These are phyloP conservation scores for Podotricha telesiphe DNA, from an alignment of 2,888 invertebrate species.

Conservation along the genomic window DNA sequence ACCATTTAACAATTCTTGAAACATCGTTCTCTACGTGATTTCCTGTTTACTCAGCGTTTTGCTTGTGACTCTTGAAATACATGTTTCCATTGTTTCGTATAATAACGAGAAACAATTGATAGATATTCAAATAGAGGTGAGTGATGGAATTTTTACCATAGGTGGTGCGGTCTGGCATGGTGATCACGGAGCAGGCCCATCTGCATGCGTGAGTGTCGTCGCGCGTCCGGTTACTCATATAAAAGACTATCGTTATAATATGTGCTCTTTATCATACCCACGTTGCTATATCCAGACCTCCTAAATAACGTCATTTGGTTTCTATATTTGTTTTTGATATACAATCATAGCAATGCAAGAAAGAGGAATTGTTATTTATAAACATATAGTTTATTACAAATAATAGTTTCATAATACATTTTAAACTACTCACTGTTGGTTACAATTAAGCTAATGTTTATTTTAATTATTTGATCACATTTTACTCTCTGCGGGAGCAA, in stretches of 20 bases:
- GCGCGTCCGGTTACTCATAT: slow-evolving; percentile 81
- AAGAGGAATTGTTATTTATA: not conserved
- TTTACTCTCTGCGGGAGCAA: slow-evolving; percentile 66
- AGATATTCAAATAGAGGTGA: slow-evolving; percentile 70
- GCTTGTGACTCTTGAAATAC: slow-evolving; percentile 56
- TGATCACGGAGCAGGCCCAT: slow-evolving; percentile 68
- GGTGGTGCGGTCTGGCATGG: slow-evolving; percentile 73
- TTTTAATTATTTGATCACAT: slow-evolving; percentile 52
- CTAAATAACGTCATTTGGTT: slow-evolving; percentile 10
- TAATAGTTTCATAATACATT: slow-evolving; percentile 28
- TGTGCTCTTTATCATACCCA: slow-evolving; percentile 53
- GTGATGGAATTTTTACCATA: slow-evolving; percentile 81
- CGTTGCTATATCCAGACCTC: not conserved
- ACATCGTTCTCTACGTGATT: slow-evolving; percentile 69
- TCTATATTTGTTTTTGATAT: not conserved
- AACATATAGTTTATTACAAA: not conserved
- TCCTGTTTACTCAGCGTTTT: slow-evolving; percentile 68
- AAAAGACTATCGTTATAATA: slow-evolving; percentile 63
- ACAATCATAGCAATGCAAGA: not conserved
- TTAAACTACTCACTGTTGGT: slow-evolving; percentile 45
- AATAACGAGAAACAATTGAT: slow-evolving; percentile 72
- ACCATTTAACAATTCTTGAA: slow-evolving; percentile 64
- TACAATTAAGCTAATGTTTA: slow-evolving; percentile 47
- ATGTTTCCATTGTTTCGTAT: slow-evolving; percentile 71
- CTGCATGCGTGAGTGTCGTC: slow-evolving; percentile 73